These are phyloP conservation scores for Lysandra bellargus DNA, from an alignment of 2,888 invertebrate species.

Conservation along the genomic window DNA sequence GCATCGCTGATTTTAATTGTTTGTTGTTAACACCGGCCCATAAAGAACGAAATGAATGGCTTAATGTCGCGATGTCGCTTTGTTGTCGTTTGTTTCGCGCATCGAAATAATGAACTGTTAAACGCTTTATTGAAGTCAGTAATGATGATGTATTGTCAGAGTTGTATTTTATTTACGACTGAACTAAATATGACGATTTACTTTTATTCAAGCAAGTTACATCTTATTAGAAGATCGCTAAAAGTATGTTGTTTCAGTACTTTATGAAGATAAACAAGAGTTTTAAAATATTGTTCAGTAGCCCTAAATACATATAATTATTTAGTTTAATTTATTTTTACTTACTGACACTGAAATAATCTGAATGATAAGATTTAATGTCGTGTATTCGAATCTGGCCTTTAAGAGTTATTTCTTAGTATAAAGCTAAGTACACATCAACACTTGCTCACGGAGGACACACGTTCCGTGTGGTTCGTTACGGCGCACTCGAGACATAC, in stretches of 20 bases:
- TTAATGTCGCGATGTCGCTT: constrained; percentile 18
- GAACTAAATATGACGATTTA: no score
- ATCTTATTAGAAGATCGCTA: no score
- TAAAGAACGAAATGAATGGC: constrained; percentile 29
- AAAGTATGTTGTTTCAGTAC: no score
- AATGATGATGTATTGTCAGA: not conserved
- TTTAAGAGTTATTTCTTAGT: constrained; percentile 34
- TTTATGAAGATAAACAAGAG: no score
- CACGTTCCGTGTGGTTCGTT: constrained; percentile 61
- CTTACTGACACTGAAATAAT: not conserved
- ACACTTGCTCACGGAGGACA: constrained; percentile 45
- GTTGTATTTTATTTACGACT: not conserved
- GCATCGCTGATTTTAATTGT: constrained; percentile 37
- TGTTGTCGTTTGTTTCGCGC: constrained; percentile 7
- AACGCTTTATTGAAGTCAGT: not conserved
- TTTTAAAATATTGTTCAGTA: no score
- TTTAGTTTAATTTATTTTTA: no score
- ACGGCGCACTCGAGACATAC: constrained; percentile 50
- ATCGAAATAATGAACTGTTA: constrained; percentile 24
- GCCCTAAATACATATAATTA: no score
- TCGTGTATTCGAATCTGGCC: not conserved
- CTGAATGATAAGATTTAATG: not conserved
- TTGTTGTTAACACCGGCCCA: constrained; percentile 26
- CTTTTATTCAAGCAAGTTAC: no score
- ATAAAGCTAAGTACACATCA: constrained; percentile 45